phyloP scores from a whole-genome alignment of 2,888 invertebrate species.

The Epinotia demarniana region DNA sequence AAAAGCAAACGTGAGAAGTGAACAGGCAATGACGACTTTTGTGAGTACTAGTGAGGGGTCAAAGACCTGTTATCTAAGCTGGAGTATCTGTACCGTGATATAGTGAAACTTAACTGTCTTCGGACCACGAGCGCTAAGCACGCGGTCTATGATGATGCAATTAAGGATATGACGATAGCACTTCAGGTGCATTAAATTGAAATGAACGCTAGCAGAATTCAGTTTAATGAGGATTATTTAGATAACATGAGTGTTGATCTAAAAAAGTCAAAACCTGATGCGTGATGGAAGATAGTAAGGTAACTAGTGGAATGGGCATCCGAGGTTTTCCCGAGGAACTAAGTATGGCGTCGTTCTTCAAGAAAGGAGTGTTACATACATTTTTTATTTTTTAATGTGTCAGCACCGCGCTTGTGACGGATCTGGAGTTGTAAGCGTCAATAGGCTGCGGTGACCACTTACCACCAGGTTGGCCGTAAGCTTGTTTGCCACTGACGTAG shows the following conservation, averaged over 20 bases:
- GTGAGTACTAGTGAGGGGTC: constrained; percentile 47
- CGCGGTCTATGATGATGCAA: constrained; percentile 32
- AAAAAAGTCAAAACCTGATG: not conserved
- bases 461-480: too few species aligned
- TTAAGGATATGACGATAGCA: constrained; percentile 35
- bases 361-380: too few species aligned
- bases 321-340: not conserved
- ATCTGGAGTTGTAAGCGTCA: too few species aligned
- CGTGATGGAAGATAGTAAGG: too few species aligned
- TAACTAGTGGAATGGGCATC: not conserved
- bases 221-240: constrained; percentile 11
- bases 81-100: constrained; percentile 50
- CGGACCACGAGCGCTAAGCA: constrained; percentile 32
- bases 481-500: too few species aligned
- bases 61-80: constrained; percentile 60
- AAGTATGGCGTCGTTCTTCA: too few species aligned
- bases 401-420: too few species aligned
- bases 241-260: constrained; percentile 1
- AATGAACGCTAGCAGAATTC: not conserved
- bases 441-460: too few species aligned
- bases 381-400: too few species aligned
- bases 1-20: constrained; percentile 62
- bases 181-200: constrained; percentile 17
- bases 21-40: constrained; percentile 52
- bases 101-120: constrained; percentile 49